Evolutionary conservation across 2,113 vertebrate species (phyloP).

Genomic region (Notiomystis cincta): DNA sequence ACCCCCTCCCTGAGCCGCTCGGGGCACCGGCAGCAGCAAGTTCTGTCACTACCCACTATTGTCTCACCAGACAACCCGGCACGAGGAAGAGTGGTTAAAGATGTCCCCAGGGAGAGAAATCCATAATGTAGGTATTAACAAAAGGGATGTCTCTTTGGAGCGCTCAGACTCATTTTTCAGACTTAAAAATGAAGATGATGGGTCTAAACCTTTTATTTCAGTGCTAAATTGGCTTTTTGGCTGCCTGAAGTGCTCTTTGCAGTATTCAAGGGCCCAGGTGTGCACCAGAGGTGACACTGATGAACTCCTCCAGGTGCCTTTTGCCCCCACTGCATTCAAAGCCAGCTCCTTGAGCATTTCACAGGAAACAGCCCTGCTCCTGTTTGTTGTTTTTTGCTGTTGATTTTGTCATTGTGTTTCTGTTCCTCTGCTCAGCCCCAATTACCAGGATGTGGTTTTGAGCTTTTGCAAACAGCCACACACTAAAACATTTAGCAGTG

Average conservation of each 20-base stretch:
- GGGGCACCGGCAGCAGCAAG: fast-evolving
- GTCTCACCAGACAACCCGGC: not conserved
- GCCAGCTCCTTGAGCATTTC: not conserved
- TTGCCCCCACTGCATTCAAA: fast-evolving
- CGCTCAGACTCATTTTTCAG: not conserved
- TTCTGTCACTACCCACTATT: fast-evolving
- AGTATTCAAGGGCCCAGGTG: not conserved
- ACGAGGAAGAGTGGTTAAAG: not conserved
- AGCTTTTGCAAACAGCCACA: not conserved
- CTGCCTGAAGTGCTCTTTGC: not conserved
- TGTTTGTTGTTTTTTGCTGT: too few species aligned
- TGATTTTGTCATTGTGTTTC: not conserved
- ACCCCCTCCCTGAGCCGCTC: fast-evolving
- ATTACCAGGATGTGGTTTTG: not conserved
- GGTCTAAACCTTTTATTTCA: not conserved
- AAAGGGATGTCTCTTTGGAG: not conserved
- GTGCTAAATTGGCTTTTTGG: not conserved
- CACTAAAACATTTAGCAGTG: not conserved
- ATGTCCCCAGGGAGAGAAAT: not conserved
- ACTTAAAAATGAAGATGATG: not conserved
- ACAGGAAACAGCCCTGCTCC: fast-evolving
- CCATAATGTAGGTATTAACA: not conserved
- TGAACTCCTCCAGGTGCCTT: not conserved
- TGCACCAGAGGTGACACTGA: not conserved
- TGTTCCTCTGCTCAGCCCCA: not conserved